Percentiles rank a stretch among this genome's conserved stretches.
Conservation (phyloP, 2,797 vertebrate genomes). For the Notamacropus eugenii region DNA sequence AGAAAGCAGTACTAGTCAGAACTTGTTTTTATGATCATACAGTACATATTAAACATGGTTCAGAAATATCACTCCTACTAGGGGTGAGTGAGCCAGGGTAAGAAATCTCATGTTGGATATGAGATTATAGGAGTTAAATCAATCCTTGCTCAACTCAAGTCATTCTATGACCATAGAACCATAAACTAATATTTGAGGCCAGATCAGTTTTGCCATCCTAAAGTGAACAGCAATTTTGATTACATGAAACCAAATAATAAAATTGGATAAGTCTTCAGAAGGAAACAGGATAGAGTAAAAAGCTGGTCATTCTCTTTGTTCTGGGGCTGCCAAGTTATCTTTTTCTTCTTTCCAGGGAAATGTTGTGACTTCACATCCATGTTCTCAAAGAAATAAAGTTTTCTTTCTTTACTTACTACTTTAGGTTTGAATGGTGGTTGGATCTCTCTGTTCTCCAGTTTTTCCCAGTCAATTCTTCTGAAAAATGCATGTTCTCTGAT, state of each 20-base stretch:
- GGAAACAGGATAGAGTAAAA: background rate
- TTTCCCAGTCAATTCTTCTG: constrained; percentile 98
- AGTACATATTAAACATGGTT: background rate
- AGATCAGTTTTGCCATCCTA: background rate
- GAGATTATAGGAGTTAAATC: background rate
- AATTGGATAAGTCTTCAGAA: background rate
- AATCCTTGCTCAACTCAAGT: background rate
- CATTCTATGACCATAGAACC: background rate
- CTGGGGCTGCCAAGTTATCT: background rate
- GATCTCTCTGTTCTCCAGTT: constrained; percentile 92
- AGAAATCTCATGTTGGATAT: background rate
- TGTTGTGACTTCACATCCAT: fast-evolving
- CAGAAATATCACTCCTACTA: background rate
- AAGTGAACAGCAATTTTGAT: background rate
- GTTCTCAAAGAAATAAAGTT: background rate
- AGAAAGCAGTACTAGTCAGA: background rate
- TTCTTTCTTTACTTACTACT: constrained; percentile 89
- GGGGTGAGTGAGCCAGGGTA: background rate
- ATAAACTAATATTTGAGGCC: background rate
- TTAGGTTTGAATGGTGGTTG: constrained; percentile 98
- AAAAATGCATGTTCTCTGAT: constrained; percentile 96
- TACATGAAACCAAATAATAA: background rate
- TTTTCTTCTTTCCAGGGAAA: fast-evolving
- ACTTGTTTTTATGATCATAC: background rate
- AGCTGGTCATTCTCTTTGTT: background rate